A percentile compares a stretch with the other conserved stretches of the same genome.
These are phyloP conservation scores for Napeogenes inachia DNA, from an alignment of 2,888 invertebrate species.

Conservation along the genomic window DNA sequence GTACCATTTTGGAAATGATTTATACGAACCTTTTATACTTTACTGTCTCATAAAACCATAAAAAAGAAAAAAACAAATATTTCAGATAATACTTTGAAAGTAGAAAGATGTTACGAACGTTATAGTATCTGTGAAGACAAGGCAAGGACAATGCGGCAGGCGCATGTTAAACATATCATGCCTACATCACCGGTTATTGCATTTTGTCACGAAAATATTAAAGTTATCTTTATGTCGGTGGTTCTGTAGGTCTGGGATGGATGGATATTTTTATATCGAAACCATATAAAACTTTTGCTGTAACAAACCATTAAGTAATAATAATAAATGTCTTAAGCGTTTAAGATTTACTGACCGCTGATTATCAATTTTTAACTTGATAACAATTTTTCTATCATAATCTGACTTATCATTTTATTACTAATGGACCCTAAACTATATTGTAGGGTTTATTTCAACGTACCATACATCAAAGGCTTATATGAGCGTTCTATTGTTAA, in stretches of 20 bases:
- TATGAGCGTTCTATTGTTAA: conserved; percentile 38
- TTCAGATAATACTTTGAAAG: not conserved
- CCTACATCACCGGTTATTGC: conserved; percentile 19
- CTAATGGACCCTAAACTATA: conserved; percentile 45
- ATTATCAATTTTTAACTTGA: not conserved
- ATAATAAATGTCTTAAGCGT: not conserved
- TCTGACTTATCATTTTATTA: conserved; percentile 27
- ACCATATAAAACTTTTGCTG: not conserved
- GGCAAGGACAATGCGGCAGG: conserved; percentile 12
- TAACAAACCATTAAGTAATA: not conserved
- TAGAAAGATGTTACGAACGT: conserved; percentile 6
- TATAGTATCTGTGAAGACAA: conserved; percentile 1
- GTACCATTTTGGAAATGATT: not conserved
- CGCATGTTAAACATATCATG: conserved; percentile 19
- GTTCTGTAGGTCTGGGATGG: conserved; percentile 16
- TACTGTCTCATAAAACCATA: not conserved
- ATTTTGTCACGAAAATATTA: conserved; percentile 21
- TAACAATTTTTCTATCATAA: not conserved
- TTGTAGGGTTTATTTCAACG: conserved; percentile 54
- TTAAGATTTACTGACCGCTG: not conserved
- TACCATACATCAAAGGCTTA: conserved; percentile 65
- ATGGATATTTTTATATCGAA: no score
- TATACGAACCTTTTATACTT: not conserved
- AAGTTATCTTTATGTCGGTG: conserved; percentile 10
- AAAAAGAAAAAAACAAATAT: not conserved